These are phyloP conservation scores for Fabriciana adippe DNA, from an alignment of 2,888 invertebrate species.

Conservation along the genomic window DNA sequence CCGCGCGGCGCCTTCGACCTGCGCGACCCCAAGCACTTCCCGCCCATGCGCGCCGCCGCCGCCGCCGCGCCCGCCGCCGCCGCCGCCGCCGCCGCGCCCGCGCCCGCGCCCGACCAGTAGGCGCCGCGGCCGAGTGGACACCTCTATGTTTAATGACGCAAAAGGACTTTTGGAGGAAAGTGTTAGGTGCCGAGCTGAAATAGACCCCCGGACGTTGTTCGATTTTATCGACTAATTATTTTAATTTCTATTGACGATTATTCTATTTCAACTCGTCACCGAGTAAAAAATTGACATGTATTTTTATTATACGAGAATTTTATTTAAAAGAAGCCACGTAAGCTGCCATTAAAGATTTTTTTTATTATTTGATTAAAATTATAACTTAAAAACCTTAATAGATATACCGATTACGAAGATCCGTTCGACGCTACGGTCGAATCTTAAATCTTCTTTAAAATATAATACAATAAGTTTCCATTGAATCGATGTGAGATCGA, in stretches of 20 bases:
- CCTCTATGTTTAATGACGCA: too few species aligned
- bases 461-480: not conserved
- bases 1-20: constrained; percentile 87
- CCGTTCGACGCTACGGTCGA: not conserved
- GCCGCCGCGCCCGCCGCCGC: constrained; percentile 40
- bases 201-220: not conserved
- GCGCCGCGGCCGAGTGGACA: constrained; percentile 1
- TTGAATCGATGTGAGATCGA: not conserved
- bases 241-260: too few species aligned
- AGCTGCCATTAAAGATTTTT: too few species aligned
- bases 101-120: constrained; percentile 17
- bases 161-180: not conserved
- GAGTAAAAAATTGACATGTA: too few species aligned
- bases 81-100: constrained; percentile 33
- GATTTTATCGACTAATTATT: not conserved
- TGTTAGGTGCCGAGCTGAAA: not conserved
- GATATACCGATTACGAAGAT: not conserved
- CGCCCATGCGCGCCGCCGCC: constrained; percentile 84
- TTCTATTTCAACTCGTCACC: too few species aligned
- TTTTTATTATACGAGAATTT: too few species aligned
- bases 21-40: constrained; percentile 92
- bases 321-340: too few species aligned
- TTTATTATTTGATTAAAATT: too few species aligned
- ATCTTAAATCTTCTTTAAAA: too few species aligned
- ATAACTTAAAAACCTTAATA: too few species aligned